Evolutionary conservation across 2,797 vertebrate genomes (phyloP).

Genomic region (Propithecus perrieri): DNA sequence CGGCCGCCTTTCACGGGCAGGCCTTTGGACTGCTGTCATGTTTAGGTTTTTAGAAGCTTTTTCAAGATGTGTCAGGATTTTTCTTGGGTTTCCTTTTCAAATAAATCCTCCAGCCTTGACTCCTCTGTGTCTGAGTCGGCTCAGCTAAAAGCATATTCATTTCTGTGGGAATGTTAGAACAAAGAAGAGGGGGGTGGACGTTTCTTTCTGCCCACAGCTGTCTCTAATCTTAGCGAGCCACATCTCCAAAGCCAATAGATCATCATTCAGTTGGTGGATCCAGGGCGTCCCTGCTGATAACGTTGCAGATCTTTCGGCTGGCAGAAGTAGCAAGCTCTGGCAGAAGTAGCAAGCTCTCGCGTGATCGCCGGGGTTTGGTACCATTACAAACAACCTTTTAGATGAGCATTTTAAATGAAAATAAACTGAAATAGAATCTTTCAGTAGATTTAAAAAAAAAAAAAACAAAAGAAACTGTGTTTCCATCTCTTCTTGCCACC

Average conservation of each 20-base stretch:
- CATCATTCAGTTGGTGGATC: neutral
- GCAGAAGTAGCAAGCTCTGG: neutral
- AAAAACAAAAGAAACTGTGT: neutral
- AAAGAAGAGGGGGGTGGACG: neutral
- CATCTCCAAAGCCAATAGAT: neutral
- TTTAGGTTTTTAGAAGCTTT: constrained; percentile 50
- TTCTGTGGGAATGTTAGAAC: constrained; percentile 74
- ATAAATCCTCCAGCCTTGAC: constrained; percentile 71
- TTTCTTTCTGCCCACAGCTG: constrained; percentile 24
- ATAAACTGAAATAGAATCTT: neutral
- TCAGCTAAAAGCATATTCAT: constrained; percentile 57
- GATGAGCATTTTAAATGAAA: neutral
- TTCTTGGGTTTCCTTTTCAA: constrained; percentile 64
- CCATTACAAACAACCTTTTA: neutral
- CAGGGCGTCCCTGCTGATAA: neutral
- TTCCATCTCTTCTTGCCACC: neutral
- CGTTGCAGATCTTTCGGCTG: neutral
- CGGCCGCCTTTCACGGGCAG: neutral
- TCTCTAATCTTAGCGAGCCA: constrained; percentile 41
- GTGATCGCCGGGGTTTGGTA: neutral
- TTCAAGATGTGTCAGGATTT: constrained; percentile 66
- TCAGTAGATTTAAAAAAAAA: neutral
- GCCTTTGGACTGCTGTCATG: neutral
- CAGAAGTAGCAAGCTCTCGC: neutral
- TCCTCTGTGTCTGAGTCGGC: constrained; percentile 63